Percentiles rank a stretch among this genome's conserved stretches.
These are phyloP conservation scores for Anisognathus igniventris DNA, from an alignment of 2,797 vertebrate genomes.

Conservation along the genomic window DNA sequence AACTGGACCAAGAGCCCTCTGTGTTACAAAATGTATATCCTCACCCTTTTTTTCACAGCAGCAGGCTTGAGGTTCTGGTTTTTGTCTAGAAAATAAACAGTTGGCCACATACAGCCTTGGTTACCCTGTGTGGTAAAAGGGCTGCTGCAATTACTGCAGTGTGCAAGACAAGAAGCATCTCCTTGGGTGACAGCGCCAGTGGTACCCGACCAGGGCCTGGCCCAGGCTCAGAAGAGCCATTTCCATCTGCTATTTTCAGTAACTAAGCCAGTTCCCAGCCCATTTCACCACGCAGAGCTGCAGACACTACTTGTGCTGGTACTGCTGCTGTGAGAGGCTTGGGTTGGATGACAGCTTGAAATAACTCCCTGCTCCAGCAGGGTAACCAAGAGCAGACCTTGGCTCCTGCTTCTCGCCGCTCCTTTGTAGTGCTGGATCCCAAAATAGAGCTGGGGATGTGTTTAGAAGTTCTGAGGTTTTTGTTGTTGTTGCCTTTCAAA, in stretches of 20 bases:
- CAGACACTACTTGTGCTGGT: neutral
- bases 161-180: neutral
- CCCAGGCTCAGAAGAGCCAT: neutral
- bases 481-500: neutral
- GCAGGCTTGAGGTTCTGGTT: neutral
- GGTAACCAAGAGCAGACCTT: conserved; percentile 51
- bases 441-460: conserved; percentile 11
- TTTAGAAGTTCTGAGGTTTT: conserved; percentile 36
- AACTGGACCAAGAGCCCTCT: neutral
- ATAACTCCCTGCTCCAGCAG: neutral
- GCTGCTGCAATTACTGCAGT: neutral
- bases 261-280: neutral
- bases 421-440: neutral
- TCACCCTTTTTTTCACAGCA: neutral
- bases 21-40: fast-evolving
- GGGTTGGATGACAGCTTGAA: neutral
- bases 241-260: neutral
- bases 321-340: neutral
- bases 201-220: neutral
- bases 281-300: neutral
- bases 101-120: neutral
- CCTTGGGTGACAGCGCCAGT: fast-evolving
- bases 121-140: neutral
- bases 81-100: neutral
- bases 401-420: neutral